Percentiles rank a stretch among this genome's conserved stretches.
Conservation (phyloP, 2,888 invertebrate genomes). For the Drosophila setosimentum region DNA sequence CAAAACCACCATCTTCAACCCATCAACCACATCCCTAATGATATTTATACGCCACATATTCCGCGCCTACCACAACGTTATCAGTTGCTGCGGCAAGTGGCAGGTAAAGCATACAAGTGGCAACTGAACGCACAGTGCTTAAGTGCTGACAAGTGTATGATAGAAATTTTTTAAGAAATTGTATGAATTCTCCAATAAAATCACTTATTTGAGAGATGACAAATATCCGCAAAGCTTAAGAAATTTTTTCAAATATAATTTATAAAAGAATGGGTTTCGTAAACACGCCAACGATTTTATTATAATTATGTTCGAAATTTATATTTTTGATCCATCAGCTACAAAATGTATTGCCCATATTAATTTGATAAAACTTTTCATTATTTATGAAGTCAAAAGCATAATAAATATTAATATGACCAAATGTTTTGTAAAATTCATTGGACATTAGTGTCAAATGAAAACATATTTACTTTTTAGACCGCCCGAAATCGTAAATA, state of each 20-base stretch:
- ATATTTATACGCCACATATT: slow-evolving; percentile 47
- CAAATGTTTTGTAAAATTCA: not conserved
- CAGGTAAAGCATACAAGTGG: slow-evolving; percentile 53
- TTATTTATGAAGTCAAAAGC: not conserved
- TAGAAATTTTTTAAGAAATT: not conserved
- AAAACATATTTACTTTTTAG: too few species aligned
- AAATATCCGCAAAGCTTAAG: not conserved
- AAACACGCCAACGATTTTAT: not conserved
- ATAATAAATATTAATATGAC: not conserved
- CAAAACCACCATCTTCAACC: slow-evolving; percentile 10
- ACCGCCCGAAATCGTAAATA: too few species aligned
- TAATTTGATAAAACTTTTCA: not conserved
- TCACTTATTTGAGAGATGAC: not conserved
- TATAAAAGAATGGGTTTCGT: not conserved
- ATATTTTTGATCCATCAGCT: not conserved
- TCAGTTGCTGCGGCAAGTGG: slow-evolving; percentile 40
- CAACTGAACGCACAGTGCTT: slow-evolving; percentile 25
- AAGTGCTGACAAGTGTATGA: not conserved
- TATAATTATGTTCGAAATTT: not conserved
- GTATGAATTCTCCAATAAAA: not conserved
- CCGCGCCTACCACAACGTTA: slow-evolving; percentile 53
- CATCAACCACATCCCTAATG: slow-evolving; percentile 16
- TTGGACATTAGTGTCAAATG: too few species aligned
- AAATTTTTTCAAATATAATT: not conserved
- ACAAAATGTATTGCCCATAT: not conserved